A percentile compares a stretch with the other conserved stretches of the same genome.
phyloP scores from a whole-genome alignment of 2,113 vertebrate genomes.

The Saccopteryx leptura region DNA sequence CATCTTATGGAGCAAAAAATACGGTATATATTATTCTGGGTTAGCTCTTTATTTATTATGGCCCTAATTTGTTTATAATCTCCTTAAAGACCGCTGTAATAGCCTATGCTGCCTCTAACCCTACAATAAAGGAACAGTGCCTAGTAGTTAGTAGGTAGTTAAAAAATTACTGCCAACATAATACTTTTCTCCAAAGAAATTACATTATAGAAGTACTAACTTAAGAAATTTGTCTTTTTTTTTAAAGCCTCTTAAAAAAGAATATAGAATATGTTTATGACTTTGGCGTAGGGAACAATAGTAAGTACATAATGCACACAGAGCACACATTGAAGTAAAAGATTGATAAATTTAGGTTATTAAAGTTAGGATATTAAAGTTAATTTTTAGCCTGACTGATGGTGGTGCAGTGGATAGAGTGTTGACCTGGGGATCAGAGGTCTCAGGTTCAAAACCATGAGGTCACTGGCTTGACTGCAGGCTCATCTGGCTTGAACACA shows the following conservation, averaged over 20 bases:
- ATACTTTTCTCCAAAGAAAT: slow-evolving; percentile 20
- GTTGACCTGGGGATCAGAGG: too few species aligned
- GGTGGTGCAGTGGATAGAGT: too few species aligned
- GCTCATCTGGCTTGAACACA: too few species aligned
- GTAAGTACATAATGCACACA: background rate
- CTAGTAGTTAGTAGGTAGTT: background rate
- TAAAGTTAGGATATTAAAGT: slow-evolving; percentile 1
- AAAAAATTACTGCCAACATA: background rate
- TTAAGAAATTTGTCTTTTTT: slow-evolving; percentile 23
- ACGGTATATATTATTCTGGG: background rate
- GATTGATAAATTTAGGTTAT: background rate
- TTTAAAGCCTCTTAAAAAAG: background rate
- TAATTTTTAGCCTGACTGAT: background rate
- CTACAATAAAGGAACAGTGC: background rate
- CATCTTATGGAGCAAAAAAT: too few species aligned
- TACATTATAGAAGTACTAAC: background rate
- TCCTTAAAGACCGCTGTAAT: background rate
- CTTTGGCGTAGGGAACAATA: background rate
- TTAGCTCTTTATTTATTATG: background rate
- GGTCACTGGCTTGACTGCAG: too few species aligned
- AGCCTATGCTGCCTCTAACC: background rate
- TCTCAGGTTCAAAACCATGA: too few species aligned
- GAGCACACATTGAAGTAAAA: background rate
- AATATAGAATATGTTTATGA: background rate
- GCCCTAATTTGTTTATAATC: background rate